Base-by-base conservation (phyloP, 64 coral and sea anemone species). In the Montipora cactus region DNA sequence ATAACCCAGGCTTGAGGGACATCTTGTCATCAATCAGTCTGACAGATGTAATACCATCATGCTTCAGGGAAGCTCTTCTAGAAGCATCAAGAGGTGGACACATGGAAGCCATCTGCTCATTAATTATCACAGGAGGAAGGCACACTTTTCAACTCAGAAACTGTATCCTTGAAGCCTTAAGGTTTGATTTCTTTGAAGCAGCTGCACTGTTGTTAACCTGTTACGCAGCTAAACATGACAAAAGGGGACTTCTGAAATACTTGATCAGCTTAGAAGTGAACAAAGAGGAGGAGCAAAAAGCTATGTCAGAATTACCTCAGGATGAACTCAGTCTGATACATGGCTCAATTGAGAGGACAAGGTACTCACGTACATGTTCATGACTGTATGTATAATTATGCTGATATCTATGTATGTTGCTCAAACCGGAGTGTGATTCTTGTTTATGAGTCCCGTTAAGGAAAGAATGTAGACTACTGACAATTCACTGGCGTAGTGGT, bases 121-220 rank as follows among this genome's bases (percentile, higher is more conserved):
- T 98, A 68, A 90, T 95, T 19, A 66, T 98, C 28, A 87, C 93
- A 18, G 96, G 79, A 70, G 76, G 72, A 22, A 79, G 88, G 66
- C 83, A 89, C 47, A 77, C 89, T 7, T 74, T 97, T 13, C 89
- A 93, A 6, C 67, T 98, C 18, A 68, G 81, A 49, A 67, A 66
- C 22, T 93, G 96, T 80, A 82, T 98, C 12, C n/a, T 5, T 58
- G 83, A 89, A 76, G 81, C 96, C n/a, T n/a, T 98, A 15, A 55
- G 84, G 67, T 91, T 94, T 37, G 22, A 87, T 22, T 94, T 77
- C 83, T 84, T 62, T 47, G 70, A 98, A 71, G 96, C 93, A 74
- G 74, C 92, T 23, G 94, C 96, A 59, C 87, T 98, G 51, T 57
- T 98, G 21, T 77, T 98, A 2, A 75, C 95, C 4, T 98, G 96